These are phyloP conservation scores for Polymixis flavicincta DNA, from an alignment of 2,888 invertebrate species.

Conservation along the genomic window DNA sequence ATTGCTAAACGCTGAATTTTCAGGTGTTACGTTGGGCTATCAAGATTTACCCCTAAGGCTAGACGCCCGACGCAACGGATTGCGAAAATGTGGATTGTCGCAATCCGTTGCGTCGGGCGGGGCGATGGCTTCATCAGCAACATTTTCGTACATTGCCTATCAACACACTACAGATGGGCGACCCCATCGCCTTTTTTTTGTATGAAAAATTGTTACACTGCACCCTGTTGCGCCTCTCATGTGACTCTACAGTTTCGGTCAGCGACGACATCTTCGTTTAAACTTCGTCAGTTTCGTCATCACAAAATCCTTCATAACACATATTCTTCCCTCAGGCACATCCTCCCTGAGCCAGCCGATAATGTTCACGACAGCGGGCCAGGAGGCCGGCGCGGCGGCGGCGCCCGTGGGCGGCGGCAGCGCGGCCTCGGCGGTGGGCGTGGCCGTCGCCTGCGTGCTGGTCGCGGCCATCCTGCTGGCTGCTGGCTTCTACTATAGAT, in stretches of 20 bases:
- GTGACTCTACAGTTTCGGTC: too few species aligned
- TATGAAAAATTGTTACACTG: too few species aligned
- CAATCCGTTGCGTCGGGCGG: too few species aligned
- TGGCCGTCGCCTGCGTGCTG: constrained; percentile 91
- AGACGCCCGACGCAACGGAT: too few species aligned
- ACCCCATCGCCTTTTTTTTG: too few species aligned
- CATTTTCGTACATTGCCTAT: too few species aligned
- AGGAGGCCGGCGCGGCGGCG: constrained; percentile 93
- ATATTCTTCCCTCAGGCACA: constrained; percentile 89
- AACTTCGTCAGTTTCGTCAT: not conserved
- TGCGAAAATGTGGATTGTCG: too few species aligned
- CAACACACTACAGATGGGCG: too few species aligned
- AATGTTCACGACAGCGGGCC: constrained; percentile 94
- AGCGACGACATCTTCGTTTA: not conserved
- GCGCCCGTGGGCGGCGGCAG: constrained; percentile 89
- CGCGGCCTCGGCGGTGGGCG: constrained; percentile 92
- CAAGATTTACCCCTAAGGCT: too few species aligned
- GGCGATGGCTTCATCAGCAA: too few species aligned
- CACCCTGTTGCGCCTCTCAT: too few species aligned
- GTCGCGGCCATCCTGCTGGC: constrained; percentile 91
- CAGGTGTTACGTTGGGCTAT: not conserved
- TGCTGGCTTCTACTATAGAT: constrained; percentile 91
- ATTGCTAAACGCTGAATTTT: too few species aligned
- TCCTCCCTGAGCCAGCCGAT: constrained; percentile 94
- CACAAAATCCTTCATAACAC: not conserved